Evolutionary conservation across 2,797 vertebrate genomes (phyloP).

Genomic region (Sebastes miniatus): DNA sequence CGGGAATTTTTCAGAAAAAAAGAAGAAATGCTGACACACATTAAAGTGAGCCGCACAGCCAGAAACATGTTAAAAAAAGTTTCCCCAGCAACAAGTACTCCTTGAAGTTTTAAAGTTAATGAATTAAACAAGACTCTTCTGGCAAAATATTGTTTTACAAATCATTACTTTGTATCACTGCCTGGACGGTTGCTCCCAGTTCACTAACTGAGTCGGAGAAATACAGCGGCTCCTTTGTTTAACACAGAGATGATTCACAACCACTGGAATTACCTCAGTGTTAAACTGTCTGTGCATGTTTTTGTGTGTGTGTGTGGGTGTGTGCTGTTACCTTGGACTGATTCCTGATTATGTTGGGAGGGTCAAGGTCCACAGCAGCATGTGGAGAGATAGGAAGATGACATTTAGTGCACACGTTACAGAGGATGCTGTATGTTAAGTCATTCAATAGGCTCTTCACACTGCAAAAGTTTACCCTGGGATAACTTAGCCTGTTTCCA

Average conservation of each 20-base stretch:
- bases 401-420: constrained; percentile 37
- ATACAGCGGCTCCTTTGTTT: constrained; percentile 49
- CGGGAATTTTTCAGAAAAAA: background rate
- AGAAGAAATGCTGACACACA: background rate
- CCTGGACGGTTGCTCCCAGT: background rate
- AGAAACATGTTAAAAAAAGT: background rate
- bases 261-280: constrained; percentile 28
- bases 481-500: background rate
- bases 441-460: background rate
- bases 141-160: background rate
- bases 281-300: background rate
- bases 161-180: constrained; percentile 10
- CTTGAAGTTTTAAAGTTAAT: background rate
- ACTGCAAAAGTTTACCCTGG: background rate
- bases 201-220: background rate
- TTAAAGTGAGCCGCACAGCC: background rate
- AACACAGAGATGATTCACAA: constrained; percentile 50
- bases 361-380: constrained; percentile 57
- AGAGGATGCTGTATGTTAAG: background rate
- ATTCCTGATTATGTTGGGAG: constrained; percentile 72
- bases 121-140: background rate
- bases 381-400: constrained; percentile 50
- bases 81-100: background rate
- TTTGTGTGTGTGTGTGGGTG: background rate
- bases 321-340: constrained; percentile 82